Evolutionary conservation across 2,797 vertebrate genomes (phyloP).

Genomic region (Microchirus variegatus): DNA sequence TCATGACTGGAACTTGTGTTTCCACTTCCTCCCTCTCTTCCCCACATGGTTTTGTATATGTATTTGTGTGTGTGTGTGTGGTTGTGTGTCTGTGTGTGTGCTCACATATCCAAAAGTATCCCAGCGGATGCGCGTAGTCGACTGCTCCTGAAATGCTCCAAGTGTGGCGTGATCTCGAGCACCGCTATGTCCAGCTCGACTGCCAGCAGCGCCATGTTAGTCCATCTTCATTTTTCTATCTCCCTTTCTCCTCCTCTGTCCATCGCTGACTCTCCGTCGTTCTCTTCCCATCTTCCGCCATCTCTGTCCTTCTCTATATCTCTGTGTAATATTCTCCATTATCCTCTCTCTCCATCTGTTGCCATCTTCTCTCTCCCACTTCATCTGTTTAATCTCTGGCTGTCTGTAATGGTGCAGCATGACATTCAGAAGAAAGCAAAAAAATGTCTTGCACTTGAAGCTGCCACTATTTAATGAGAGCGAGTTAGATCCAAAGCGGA

Average conservation of each 20-base stretch:
- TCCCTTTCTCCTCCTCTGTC: background rate
- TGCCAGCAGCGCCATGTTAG: conserved; percentile 98
- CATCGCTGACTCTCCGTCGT: background rate
- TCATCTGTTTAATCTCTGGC: conserved; percentile 50
- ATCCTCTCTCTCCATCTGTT: background rate
- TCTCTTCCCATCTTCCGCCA: conserved; percentile 70
- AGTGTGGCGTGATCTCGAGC: conserved; percentile 97
- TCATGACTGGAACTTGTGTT: conserved; percentile 43
- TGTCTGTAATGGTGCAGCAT: conserved; percentile 57
- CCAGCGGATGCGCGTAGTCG: conserved; percentile 82
- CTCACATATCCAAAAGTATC: conserved; percentile 76
- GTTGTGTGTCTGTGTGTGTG: conserved; percentile 40
- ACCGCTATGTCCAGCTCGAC: conserved; percentile 92
- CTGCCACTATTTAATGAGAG: conserved; percentile 42
- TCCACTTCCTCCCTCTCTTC: conserved; percentile 15
- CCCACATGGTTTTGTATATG: conserved; percentile 43
- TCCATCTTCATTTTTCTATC: conserved; percentile 78
- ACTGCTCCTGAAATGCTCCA: conserved; percentile 98
- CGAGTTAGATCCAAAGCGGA: conserved; percentile 41
- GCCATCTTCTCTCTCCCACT: conserved; percentile 17
- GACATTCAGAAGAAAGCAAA: conserved; percentile 49
- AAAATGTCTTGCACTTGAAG: conserved; percentile 33
- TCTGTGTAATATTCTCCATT: conserved; percentile 50
- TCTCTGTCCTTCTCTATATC: conserved; percentile 20
- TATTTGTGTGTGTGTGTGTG: conserved; percentile 38